Conservation (phyloP, 2,113 vertebrate species). For the Lucifuga dentata region DNA sequence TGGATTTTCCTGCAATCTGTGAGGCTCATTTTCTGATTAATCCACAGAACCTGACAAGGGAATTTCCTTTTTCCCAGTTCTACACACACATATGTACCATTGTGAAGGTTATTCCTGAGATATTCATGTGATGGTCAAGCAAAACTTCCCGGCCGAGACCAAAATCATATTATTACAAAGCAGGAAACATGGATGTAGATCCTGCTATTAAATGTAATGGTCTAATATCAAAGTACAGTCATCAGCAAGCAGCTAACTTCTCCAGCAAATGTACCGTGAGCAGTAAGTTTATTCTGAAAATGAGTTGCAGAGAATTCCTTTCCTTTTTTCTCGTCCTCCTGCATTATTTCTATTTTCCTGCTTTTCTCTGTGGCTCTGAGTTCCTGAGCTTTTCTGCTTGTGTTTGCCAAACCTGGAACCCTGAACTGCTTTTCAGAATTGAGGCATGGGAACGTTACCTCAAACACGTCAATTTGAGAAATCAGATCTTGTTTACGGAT, state of each 20-base stretch:
- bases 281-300: slow-evolving; percentile 7
- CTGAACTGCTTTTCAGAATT: slow-evolving; percentile 30
- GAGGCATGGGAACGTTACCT: slow-evolving; percentile 60
- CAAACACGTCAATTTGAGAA: slow-evolving; percentile 65
- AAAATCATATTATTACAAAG: slow-evolving; percentile 38
- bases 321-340: slow-evolving; percentile 1
- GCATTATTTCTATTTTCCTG: slow-evolving; percentile 16
- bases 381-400: slow-evolving; percentile 24
- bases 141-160: slow-evolving; percentile 10
- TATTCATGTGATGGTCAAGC: slow-evolving; percentile 35
- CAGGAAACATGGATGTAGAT: slow-evolving; percentile 28
- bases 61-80: slow-evolving; percentile 17
- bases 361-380: slow-evolving; percentile 14
- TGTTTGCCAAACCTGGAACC: slow-evolving; percentile 56
- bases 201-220: slow-evolving; percentile 53
- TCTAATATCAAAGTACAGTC: slow-evolving; percentile 26
- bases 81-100: background rate
- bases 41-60: slow-evolving; percentile 24
- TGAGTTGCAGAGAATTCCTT: background rate
- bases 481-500: slow-evolving; percentile 72
- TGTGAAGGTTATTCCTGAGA: background rate
- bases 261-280: slow-evolving; percentile 6
- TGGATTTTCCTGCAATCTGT: slow-evolving; percentile 24
- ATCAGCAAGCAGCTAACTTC: slow-evolving; percentile 2
- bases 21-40: slow-evolving; percentile 11